Evolutionary conservation across 1,140 invertebrate species (phyloP), one percentile per base, ranked within the genome.

Genomic region (Pachyrhynchus sulphureomaculatus): DNA sequence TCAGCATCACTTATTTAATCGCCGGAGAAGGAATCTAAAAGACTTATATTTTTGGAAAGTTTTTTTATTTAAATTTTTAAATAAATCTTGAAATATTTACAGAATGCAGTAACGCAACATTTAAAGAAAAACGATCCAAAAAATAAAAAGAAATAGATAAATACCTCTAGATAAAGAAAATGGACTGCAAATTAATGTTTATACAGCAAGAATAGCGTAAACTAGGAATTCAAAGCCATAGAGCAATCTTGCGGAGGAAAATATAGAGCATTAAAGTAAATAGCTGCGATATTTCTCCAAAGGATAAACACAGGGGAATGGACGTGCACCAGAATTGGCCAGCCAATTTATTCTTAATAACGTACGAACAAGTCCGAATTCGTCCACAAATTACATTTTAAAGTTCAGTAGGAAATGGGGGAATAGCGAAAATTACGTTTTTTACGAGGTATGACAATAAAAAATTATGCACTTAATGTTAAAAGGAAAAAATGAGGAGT

Each of bases 271-370:
- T 58, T 58, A 58, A 44, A 58, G 44, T 58, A 48, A 58, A 58
- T 47, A 58, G 55, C 42, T 15, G 44, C 55, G 34, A 58, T 58
- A 58, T 58, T 58, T 58, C 55, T 58, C 33, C 32, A 26, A 58
- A 39, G 55, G 55, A 58, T 58, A 58, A 58, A 58, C 55, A 58
- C 55, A 20, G 44, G 47, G 55, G 47, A 58, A 58, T 58, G 55
- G 55, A 58, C 55, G 55, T 58, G 34, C 45, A 48, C 29, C 24
- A 41, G 55, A 33, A 58, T 58, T 47, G 55, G 55, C 55, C 45
- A 29, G 21, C 47, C 55, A 44, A 58, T 58, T 58, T 58, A 58
- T 58, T 44, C 55, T 58, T 58, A 58, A 58, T 58, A 58, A 58
- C 26, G 29, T 23, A 45, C 13, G 32, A 32, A 56, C 41, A 45